Evolutionary conservation across 2,113 vertebrate species (phyloP), one percentile per base, ranked within the genome.

Genomic region (Ameiurus melas): DNA sequence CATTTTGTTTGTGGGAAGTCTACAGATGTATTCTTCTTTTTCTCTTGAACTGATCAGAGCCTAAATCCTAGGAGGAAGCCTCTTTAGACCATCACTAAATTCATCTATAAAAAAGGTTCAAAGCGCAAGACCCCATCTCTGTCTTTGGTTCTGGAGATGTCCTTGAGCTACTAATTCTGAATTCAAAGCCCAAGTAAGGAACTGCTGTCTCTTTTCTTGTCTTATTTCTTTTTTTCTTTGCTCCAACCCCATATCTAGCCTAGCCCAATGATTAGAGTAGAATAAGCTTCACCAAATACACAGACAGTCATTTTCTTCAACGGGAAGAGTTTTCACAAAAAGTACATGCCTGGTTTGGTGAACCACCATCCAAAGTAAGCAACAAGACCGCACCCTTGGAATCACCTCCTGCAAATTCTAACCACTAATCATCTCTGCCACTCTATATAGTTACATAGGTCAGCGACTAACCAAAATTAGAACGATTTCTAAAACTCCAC

Each of bases 401-500:
- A 87, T 90, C 9, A 82, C 78, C 83, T 85, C 86, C 85, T 30
- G 87, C 78, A 68, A 89, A 84, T 86, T 87, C 82, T 77, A 70
- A 82, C 73, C 84, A 66, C 87, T 85, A 85, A 90, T 88, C 66
- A 47, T 85, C 36, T 70, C 51, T 36, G 25, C 81, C 20, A 75
- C 82, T 84, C 77, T 82, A 87, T 85, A 81, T 86, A 90, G 85
- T 89, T 77, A 83, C 85, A 89, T 68, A 82, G 83, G 83, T 89
- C 85, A 70, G 25, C 58, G 71, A 75, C 83, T 33, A 66, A 62
- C 68, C 57, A 87, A 90, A 90, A 92, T 83, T 62, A 84, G 66
- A 80, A 89, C 79, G 79, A 86, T 89, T 70, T 68, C 62, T 83
- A 85, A 60, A 71, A 55, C 58, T 86, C 58, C 22, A 86, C 7